Evolutionary conservation across 2,113 vertebrate species (phyloP).

Genomic region (Notiomystis cincta): DNA sequence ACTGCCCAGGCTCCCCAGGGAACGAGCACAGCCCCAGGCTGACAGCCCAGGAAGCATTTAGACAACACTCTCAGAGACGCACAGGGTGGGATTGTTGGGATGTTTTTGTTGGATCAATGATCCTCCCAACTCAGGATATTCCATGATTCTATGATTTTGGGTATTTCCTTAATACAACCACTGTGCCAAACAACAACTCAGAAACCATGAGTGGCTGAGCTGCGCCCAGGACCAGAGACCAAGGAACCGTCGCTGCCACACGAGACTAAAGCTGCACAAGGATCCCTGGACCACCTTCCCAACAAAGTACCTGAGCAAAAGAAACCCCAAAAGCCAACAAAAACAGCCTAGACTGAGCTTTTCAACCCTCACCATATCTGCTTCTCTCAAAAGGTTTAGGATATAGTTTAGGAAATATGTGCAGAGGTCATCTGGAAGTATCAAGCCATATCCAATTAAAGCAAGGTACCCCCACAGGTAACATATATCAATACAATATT

Average conservation of each 20-base stretch:
- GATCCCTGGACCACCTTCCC: background rate
- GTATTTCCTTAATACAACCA: background rate
- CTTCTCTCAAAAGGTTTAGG: background rate
- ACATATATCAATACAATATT: background rate
- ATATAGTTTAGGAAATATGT: rapidly evolving
- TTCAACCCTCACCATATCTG: background rate
- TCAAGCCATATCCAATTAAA: background rate
- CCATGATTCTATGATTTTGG: background rate
- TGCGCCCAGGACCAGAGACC: rapidly evolving
- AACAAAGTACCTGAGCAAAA: background rate
- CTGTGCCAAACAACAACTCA: background rate
- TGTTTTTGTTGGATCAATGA: background rate
- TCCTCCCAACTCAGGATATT: background rate
- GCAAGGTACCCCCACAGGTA: background rate
- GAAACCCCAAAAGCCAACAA: background rate
- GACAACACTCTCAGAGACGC: background rate
- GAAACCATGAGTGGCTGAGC: background rate
- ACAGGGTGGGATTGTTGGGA: background rate
- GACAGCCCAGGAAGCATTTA: rapidly evolving
- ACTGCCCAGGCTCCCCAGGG: background rate
- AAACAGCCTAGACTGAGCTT: background rate
- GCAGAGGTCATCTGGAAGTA: background rate
- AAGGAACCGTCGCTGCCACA: background rate
- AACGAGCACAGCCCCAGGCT: background rate
- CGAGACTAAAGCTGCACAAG: background rate